Base-by-base conservation (phyloP, 2,888 invertebrate genomes). In the Cephonodes hylas region DNA sequence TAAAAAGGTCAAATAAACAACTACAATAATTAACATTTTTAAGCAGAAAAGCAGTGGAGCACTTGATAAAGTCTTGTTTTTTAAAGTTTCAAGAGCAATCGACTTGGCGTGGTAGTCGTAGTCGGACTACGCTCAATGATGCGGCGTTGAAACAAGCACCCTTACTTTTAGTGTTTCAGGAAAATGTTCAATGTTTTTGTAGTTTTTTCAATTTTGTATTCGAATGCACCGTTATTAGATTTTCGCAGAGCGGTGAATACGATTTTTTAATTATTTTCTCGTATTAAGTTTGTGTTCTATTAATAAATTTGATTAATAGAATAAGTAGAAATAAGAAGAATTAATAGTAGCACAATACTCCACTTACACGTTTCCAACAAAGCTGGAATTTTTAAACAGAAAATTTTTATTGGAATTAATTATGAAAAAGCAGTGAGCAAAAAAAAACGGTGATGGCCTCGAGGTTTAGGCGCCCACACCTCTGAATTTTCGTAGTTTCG, bases 31-130 rank as follows among this genome's bases (percentile, higher is more conserved):
- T n/a, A n/a, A n/a, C n/a, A n/a, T n/a, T n/a, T n/a, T n/a, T n/a
- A n/a, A n/a, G n/a, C 15, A 5, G 23, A 13, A 23, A 25, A 13
- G n/a, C 27, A 7, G 48, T 10, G 22, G 45, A 25, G 27, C 15
- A 25, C 8, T 48, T 48, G 6, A n/a, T 48, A 25, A 48, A 25
- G 15, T 27, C 15, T 7, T 15, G 15, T 27, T 48, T 57, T 57
- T 57, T 20, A 34, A 57, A 38, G 34, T 57, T 57, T 20, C 38
- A 57, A 57, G 34, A 34, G 34, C 34, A 22, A 57, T 57, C 20
- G 57, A 38, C 15, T 38, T 48, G 20, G 34, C 13, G 38, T 2
- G 27, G 27, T 15, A 2, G 25, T 15, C 25, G 25, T 25, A 27
- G 7, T 15, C n/a, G 45, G n/a, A 25, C 46, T 25, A n/a, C 6